Conservation (phyloP, 2,888 invertebrate species). For the Agriotes lineatus region DNA sequence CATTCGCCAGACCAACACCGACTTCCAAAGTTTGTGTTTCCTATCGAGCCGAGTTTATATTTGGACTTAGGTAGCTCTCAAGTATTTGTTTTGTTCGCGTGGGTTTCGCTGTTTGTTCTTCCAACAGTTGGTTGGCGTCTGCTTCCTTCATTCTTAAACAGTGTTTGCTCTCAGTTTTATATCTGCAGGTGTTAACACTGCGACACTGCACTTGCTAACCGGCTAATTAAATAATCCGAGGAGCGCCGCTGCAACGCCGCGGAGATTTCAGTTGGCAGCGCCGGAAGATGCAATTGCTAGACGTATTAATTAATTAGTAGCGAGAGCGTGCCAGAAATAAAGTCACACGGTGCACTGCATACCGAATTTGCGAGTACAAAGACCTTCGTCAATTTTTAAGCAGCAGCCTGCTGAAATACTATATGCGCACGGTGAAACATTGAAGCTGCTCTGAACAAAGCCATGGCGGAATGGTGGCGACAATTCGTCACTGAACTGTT, state of each 20-base stretch:
- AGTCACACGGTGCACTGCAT: too few relatives aligned
- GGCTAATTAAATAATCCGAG: constrained; percentile 1
- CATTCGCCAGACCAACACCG: constrained; percentile 17
- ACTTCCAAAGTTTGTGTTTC: constrained; percentile 35
- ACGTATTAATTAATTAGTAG: not conserved
- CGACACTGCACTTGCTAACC: not conserved
- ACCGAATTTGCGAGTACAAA: too few relatives aligned
- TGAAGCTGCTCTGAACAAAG: too few relatives aligned
- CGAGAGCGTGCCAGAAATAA: not conserved
- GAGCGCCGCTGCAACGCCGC: not conserved
- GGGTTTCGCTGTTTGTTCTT: constrained; percentile 32
- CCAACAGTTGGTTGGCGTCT: constrained; percentile 36
- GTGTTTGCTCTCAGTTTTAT: constrained; percentile 26
- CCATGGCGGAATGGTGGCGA: too few relatives aligned
- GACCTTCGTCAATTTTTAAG: too few relatives aligned
- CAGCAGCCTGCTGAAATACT: too few relatives aligned
- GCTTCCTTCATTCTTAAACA: constrained; percentile 26
- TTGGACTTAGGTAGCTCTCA: constrained; percentile 33
- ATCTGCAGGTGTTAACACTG: constrained; percentile 18
- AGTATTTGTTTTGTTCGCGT: constrained; percentile 31
- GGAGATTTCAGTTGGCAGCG: not conserved
- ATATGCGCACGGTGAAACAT: too few relatives aligned
- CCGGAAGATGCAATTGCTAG: not conserved
- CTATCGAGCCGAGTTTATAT: constrained; percentile 35
- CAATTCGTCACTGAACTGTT: too few relatives aligned